Base-by-base conservation (phyloP, 2,888 invertebrate genomes). In the Mimas tiliae region DNA sequence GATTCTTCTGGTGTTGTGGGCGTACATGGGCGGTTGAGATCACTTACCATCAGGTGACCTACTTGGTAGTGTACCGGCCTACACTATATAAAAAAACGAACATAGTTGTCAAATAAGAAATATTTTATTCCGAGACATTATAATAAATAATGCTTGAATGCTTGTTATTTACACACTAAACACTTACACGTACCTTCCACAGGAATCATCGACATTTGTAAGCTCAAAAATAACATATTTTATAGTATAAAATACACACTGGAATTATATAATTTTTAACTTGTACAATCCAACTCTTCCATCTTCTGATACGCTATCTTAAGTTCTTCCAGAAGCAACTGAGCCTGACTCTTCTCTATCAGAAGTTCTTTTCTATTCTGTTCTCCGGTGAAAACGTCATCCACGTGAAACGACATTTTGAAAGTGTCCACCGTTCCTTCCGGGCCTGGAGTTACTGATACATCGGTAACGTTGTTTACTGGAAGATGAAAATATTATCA, bases 381-480 rank as follows among this genome's bases (percentile, higher is more conserved):
- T 34, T 86, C 87, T 1, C 89, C 90, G 0, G 86, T 82, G 64
- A 88, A 82, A 1, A 80, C 82, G 62, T 89, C 86, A 12, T 89
- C 85, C 0, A 82, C 80, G 67, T 81, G 82, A 1, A 93, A 74
- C 0, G 85, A 85, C 27, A 93, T 75, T 67, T 85, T 86, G 48
- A 82, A 72, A 0, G 87, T 80, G 70, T 90, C 89, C 0, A 87
- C 74, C 0, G 89, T 77, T 0, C 84, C 88, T 62, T 85, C 82
- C 0, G 91, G 91, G 0, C 87, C 91, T 0, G 85, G 71, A 0
- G 82, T 67, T 0, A 79, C 69, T 0, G 84, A 70, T 0, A 87
- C 81, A 64, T 90, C 90, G 0, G 86, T 87, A 42, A 93, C 68
- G 74, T 89, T 90, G 78, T 92, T 91, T 7, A 92, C 93, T 93